Base-by-base conservation (phyloP, 2,888 invertebrate genomes). In the Andrena bucephala region DNA sequence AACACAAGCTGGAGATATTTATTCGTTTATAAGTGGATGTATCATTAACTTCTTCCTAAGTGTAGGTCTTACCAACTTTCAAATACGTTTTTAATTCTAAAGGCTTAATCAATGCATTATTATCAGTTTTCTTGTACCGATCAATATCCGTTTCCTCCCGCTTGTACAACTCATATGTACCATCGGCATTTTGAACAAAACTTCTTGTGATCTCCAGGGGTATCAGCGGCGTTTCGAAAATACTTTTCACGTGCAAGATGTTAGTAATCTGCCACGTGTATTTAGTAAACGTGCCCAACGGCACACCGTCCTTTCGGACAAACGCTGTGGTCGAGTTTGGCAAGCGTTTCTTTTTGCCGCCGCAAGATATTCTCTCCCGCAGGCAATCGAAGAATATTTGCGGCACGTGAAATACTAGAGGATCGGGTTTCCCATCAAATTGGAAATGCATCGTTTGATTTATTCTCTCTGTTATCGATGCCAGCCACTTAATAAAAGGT, bases 391-490 rank as follows among this genome's bases (percentile, higher is more conserved):
- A 97, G 92, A 97, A 97, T 70, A 95, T 94, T 92, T 96, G 96
- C 8, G 97, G 96, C 57, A 96, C 96, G 91, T 96, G 96, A 92
- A 97, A 97, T 13, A 95, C 95, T 31, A 97, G 94, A 0, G 96
- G 95, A 50, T 97, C 96, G 8, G 96, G 95, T 89, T 95, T 95
- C 76, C 96, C 96, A 90, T 95, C 95, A 89, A 96, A 96, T 88
- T 96, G 96, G 91, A 96, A 96, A 91, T 96, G 96, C 95, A 97
- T 96, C 16, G 96, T 95, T 85, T 96, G 96, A 94, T 97, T 97
- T 71, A 97, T 96, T 31, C 96, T 94, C 92, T 97, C 97, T 10
- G 97, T 97, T 16, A 97, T 96, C 89, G 96, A 96, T 1, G 96
- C 96, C 62, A 97, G 94, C 97, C 97, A 97, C 67, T 96, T 95